Evolutionary conservation across 2,888 invertebrate species (phyloP).

Genomic region (Lepidochrysops patricia): DNA sequence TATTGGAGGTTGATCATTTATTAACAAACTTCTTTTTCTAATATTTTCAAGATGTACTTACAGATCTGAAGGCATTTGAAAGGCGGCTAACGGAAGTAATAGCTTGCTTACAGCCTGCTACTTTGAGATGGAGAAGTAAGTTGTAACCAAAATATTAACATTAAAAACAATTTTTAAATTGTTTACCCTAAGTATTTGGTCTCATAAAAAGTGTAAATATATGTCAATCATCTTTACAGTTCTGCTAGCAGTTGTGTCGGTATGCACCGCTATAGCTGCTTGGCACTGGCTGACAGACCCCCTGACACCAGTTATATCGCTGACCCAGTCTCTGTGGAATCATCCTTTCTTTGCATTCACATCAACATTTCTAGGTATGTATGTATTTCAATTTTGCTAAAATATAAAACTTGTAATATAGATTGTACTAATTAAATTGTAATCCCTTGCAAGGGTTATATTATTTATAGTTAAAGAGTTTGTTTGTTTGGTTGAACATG

Average conservation of each 20-base stretch:
- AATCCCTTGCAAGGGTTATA: too few species aligned
- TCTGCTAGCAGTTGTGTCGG: conserved; percentile 87
- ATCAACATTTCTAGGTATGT: conserved; percentile 84
- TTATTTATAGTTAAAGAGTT: too few species aligned
- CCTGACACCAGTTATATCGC: conserved; percentile 90
- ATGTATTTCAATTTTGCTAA: too few species aligned
- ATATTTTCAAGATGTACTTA: conserved; percentile 42
- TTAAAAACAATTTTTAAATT: background rate
- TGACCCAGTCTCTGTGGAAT: conserved; percentile 92
- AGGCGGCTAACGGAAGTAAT: conserved; percentile 97
- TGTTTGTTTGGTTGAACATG: too few species aligned
- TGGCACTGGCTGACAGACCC: conserved; percentile 98
- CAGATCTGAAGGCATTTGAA: conserved; percentile 98
- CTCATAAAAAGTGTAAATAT: too few species aligned
- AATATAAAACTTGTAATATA: too few species aligned
- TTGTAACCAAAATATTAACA: conserved; percentile 28
- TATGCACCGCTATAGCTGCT: conserved; percentile 94
- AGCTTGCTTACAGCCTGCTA: conserved; percentile 94
- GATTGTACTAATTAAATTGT: too few species aligned
- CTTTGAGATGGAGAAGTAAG: conserved; percentile 96
- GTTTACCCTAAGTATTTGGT: background rate
- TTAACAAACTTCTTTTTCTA: conserved; percentile 18
- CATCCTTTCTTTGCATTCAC: conserved; percentile 96
- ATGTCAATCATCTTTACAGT: conserved; percentile 75
- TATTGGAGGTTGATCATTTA: conserved; percentile 15